phyloP scores from a whole-genome alignment of 1,140 invertebrate species.

The Pseudomyrmex dendroicus region DNA sequence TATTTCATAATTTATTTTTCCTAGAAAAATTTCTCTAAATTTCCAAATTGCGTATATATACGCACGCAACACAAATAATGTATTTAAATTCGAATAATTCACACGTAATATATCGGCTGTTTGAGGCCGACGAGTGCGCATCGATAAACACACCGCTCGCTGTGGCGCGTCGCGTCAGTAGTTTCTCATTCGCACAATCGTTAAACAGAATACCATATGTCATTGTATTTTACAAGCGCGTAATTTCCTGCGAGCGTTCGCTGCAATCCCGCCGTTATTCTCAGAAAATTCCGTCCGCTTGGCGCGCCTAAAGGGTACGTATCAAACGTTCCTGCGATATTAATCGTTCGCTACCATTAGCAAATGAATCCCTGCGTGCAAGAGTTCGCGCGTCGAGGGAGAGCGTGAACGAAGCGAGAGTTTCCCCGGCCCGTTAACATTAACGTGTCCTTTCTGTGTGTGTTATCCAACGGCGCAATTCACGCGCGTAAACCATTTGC shows the following conservation, averaged over 20 bases:
- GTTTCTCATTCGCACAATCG: background rate
- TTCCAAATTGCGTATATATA: too few species aligned
- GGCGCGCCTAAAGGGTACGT: conserved; percentile 27
- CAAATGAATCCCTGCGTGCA: conserved; percentile 37
- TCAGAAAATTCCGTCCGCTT: conserved; percentile 36
- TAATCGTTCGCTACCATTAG: conserved; percentile 55
- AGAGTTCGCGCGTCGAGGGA: conserved; percentile 29
- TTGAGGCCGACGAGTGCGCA: too few species aligned
- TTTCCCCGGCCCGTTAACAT: conserved; percentile 21
- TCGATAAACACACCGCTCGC: too few species aligned
- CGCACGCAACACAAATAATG: too few species aligned
- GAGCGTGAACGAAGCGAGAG: background rate
- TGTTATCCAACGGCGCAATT: conserved; percentile 14
- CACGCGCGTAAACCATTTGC: conserved; percentile 22
- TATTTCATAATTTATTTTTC: too few species aligned
- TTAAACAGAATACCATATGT: conserved; percentile 21
- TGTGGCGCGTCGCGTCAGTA: too few species aligned
- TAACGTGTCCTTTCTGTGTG: conserved; percentile 33
- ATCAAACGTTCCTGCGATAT: conserved; percentile 36
- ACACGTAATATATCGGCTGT: background rate
- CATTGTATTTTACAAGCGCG: conserved; percentile 5
- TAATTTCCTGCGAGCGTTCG: conserved; percentile 15
- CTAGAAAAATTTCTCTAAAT: too few species aligned
- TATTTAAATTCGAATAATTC: too few species aligned
- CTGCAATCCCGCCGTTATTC: conserved; percentile 8